phyloP scores from a whole-genome alignment of 2,888 invertebrate species.

The Brenthis daphne region DNA sequence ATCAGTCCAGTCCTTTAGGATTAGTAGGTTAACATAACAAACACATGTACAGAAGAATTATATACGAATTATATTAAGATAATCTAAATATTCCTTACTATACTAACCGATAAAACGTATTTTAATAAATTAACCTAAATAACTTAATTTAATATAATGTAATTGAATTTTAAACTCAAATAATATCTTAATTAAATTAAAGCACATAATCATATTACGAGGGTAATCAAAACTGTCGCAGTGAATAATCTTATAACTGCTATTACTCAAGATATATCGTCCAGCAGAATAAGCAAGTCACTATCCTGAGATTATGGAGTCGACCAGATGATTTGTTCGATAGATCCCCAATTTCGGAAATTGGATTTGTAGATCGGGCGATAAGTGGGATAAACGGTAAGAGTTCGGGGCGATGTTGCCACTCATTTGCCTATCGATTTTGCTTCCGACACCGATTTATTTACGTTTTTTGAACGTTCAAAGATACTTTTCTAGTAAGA shows the following conservation, averaged over 20 bases:
- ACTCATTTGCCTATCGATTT: conserved; percentile 80
- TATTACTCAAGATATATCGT: conserved; percentile 5
- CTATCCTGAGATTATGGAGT: conserved; percentile 64
- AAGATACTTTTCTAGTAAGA: conserved; percentile 1
- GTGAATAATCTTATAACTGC: background rate
- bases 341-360: conserved; percentile 82
- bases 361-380: conserved; percentile 82
- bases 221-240: no score
- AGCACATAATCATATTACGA: no score
- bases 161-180: no score
- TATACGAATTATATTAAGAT: no score
- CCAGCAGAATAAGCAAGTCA: conserved; percentile 29
- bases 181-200: no score
- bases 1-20: no score
- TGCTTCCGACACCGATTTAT: conserved; percentile 58
- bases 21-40: no score
- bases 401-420: conserved; percentile 63
- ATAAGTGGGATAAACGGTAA: conserved; percentile 53
- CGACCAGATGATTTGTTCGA: conserved; percentile 81
- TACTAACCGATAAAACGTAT: no score
- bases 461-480: conserved; percentile 48
- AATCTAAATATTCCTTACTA: no score
- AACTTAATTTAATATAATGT: no score
- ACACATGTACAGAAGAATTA: no score
- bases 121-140: no score